phyloP scores from a whole-genome alignment of 2,113 vertebrate species.

The Sylvia atricapilla region DNA sequence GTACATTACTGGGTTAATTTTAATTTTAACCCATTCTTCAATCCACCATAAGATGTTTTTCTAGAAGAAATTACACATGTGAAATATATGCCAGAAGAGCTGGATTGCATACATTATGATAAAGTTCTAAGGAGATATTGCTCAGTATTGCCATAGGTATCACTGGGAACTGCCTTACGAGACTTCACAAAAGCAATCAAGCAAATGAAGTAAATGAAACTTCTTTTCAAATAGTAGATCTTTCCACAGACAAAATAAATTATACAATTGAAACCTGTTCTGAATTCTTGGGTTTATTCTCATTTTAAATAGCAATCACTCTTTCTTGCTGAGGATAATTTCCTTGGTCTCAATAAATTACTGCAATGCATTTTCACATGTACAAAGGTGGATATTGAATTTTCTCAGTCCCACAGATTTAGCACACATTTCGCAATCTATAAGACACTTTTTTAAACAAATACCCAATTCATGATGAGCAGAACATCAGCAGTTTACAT shows the following conservation, averaged over 20 bases:
- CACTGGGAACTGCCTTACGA: not conserved
- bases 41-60: not conserved
- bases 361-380: not conserved
- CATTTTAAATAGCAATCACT: not conserved
- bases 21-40: not conserved
- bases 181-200: conserved; percentile 1
- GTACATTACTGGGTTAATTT: not conserved
- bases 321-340: not conserved
- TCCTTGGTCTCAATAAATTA: not conserved
- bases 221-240: conserved; percentile 13
- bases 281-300: not conserved
- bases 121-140: not conserved
- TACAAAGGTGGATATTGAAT: not conserved
- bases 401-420: not conserved
- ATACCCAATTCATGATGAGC: not conserved
- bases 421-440: not conserved
- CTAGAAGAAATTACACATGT: not conserved
- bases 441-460: not conserved
- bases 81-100: not conserved
- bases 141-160: not conserved
- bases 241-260: not conserved
- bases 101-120: not conserved
- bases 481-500: not conserved
- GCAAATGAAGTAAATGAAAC: not conserved
- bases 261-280: not conserved